phyloP scores from a whole-genome alignment of 2,888 invertebrate genomes.

The Caenorhabditis auriculariae region DNA sequence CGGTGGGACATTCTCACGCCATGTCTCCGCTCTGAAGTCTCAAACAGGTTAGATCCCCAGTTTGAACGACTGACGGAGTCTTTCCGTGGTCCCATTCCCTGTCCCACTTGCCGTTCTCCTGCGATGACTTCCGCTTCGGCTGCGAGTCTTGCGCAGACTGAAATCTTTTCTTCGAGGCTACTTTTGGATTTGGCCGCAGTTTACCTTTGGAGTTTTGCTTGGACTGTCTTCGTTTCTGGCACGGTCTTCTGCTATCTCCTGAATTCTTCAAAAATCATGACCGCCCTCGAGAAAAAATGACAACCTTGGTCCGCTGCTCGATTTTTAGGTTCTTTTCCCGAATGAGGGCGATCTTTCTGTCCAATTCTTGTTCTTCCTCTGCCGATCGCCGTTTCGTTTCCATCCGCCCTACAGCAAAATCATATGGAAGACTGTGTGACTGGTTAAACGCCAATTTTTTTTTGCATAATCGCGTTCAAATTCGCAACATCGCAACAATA shows the following conservation, averaged over 20 bases:
- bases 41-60: neutral
- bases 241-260: conserved; percentile 47
- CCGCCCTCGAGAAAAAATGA: neutral
- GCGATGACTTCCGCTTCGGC: conserved; percentile 8
- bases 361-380: conserved; percentile 45
- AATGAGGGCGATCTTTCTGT: conserved; percentile 49
- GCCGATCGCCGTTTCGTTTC: conserved; percentile 26
- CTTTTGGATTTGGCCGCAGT: neutral
- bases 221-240: conserved; percentile 19
- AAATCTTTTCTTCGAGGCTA: conserved; percentile 4
- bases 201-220: conserved; percentile 24
- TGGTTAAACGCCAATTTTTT: too few relatives aligned
- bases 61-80: conserved; percentile 30
- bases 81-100: conserved; percentile 52
- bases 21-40: conserved; percentile 29
- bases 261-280: conserved; percentile 1
- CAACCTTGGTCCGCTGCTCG: conserved; percentile 41
- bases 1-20: conserved; percentile 47
- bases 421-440: too few relatives aligned
- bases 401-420: too few relatives aligned
- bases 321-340: conserved; percentile 49
- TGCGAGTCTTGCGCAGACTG: too few relatives aligned
- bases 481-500: neutral
- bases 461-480: conserved; percentile 1
- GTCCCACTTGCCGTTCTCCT: conserved; percentile 22